A percentile compares a stretch with the other conserved stretches of the same genome.
These are phyloP conservation scores for Xiphophorus maculatus DNA, from an alignment of 2,113 vertebrate species.

Conservation along the genomic window DNA sequence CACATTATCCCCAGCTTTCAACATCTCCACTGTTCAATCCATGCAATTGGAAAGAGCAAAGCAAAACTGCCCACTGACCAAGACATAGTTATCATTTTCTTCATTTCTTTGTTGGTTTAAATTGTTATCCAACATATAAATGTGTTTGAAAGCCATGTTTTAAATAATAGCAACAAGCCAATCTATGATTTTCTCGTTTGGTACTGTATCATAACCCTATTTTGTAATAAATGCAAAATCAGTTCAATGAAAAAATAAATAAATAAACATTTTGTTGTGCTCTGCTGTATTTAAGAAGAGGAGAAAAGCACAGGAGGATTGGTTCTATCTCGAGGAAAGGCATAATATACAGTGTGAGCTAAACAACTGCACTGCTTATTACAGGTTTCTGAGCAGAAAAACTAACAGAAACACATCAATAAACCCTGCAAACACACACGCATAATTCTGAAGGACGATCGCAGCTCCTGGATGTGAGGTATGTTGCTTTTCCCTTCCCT, in stretches of 20 bases:
- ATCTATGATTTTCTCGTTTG: neutral
- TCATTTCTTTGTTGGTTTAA: neutral
- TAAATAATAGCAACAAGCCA: neutral
- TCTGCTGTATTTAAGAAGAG: neutral
- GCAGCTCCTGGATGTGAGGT: neutral
- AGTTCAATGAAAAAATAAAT: slow-evolving; percentile 11
- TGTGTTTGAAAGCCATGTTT: neutral
- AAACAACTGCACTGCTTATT: neutral
- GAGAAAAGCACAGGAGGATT: slow-evolving; percentile 18
- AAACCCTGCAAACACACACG: slow-evolving; percentile 4
- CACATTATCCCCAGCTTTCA: no score
- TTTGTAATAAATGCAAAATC: neutral
- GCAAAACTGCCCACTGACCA: no score
- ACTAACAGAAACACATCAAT: slow-evolving; percentile 13
- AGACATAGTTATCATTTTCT: neutral
- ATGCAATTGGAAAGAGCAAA: no score
- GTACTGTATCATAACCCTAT: slow-evolving; percentile 4
- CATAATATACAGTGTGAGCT: neutral
- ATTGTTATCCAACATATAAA: neutral
- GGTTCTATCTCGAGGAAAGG: neutral
- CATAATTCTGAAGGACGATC: neutral
- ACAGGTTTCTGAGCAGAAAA: slow-evolving; percentile 1
- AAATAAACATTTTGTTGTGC: slow-evolving; percentile 12
- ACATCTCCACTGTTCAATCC: no score
- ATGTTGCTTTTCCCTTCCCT: slow-evolving; percentile 17